These are phyloP conservation scores for Eilema griseolum DNA, from an alignment of 2,888 invertebrate genomes.

Conservation along the genomic window DNA sequence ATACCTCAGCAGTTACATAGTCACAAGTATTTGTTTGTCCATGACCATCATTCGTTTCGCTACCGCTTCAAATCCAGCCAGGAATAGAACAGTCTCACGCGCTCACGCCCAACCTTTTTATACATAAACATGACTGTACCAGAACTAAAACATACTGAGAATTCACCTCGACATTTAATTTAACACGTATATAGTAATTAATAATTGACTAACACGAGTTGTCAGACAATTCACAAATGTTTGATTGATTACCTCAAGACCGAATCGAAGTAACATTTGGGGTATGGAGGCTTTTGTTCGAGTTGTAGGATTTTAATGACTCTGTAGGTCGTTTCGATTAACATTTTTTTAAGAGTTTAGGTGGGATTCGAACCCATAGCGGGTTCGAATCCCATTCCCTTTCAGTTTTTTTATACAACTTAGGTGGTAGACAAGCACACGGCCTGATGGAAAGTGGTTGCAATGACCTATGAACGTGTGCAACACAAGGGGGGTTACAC, in stretches of 20 bases:
- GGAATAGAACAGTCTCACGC: conserved; percentile 20
- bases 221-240: conserved; percentile 39
- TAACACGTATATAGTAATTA: conserved; percentile 45
- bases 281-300: conserved; percentile 6
- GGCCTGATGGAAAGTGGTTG: too few relatives aligned
- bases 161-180: conserved; percentile 62
- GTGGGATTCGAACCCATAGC: too few relatives aligned
- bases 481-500: too few relatives aligned
- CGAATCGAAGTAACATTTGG: conserved; percentile 12
- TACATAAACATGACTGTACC: conserved; percentile 22
- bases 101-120: conserved; percentile 12
- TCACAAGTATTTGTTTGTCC: background rate
- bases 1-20: background rate
- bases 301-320: conserved; percentile 2
- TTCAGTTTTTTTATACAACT: too few relatives aligned
- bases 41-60: conserved; percentile 17
- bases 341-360: too few relatives aligned
- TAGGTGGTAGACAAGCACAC: too few relatives aligned
- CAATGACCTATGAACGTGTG: too few relatives aligned
- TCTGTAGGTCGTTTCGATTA: conserved; percentile 11
- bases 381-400: too few relatives aligned
- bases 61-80: conserved; percentile 21
- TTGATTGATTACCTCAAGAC: conserved; percentile 49
- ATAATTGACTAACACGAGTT: conserved; percentile 45
- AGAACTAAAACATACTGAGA: conserved; percentile 41